Evolutionary conservation across 2,888 invertebrate species (phyloP).

Genomic region (Synanthedon formicaeformis): DNA sequence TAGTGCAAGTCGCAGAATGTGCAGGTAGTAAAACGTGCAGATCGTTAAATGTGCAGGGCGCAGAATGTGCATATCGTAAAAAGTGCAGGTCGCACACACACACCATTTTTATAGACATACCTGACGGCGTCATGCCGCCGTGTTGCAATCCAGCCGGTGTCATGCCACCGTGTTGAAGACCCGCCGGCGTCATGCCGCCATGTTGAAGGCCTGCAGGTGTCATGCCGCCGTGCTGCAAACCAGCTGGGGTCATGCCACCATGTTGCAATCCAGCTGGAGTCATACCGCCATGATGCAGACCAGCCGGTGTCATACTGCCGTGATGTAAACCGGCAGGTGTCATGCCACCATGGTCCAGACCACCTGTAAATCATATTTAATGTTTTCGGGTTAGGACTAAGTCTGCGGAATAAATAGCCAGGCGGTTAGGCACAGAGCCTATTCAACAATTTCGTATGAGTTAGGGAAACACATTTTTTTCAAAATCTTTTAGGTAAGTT

Average conservation of each 20-base stretch:
- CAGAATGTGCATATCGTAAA: too few species aligned
- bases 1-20: too few species aligned
- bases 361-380: slow-evolving; percentile 14
- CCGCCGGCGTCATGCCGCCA: slow-evolving; percentile 37
- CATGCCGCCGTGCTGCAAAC: slow-evolving; percentile 22
- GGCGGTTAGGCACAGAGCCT: too few species aligned
- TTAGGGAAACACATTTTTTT: too few species aligned
- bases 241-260: slow-evolving; percentile 25
- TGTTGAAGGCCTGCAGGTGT: slow-evolving; percentile 41
- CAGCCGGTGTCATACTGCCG: slow-evolving; percentile 26
- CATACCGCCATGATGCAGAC: slow-evolving; percentile 55
- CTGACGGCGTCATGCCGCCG: slow-evolving; percentile 36
- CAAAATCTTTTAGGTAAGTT: too few species aligned
- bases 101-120: background rate
- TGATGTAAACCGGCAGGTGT: slow-evolving; percentile 56
- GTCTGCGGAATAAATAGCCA: background rate
- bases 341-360: slow-evolving; percentile 41
- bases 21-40: too few species aligned
- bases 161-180: slow-evolving; percentile 24
- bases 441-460: too few species aligned
- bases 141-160: slow-evolving; percentile 42
- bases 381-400: background rate
- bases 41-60: too few species aligned
- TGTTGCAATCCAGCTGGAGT: slow-evolving; percentile 43
- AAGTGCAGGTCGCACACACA: too few species aligned